A percentile compares a stretch with the other conserved stretches of the same genome.
phyloP scores from a whole-genome alignment of 2,888 invertebrate genomes.

The Clistopyga incitator region DNA sequence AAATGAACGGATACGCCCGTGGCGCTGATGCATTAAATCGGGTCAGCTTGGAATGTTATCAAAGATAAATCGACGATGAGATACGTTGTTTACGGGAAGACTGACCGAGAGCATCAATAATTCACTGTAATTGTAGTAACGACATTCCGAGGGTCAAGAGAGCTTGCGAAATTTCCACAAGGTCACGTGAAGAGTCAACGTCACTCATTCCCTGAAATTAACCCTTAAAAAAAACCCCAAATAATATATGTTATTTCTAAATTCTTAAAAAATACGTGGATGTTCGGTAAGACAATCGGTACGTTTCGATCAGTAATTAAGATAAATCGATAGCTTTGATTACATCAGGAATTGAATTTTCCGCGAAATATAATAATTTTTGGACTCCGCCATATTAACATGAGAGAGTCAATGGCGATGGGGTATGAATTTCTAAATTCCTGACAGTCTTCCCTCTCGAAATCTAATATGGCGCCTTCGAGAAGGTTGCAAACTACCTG shows the following conservation, averaged over 20 bases:
- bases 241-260: too few relatives aligned
- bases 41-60: conserved; percentile 5
- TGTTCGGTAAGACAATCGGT: too few relatives aligned
- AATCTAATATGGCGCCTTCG: conserved; percentile 1
- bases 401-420: not conserved
- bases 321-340: too few relatives aligned
- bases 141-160: not conserved
- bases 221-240: not conserved
- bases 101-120: not conserved
- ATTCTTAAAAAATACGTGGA: not conserved
- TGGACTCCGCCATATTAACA: not conserved
- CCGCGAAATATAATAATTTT: not conserved
- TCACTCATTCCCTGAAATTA: not conserved
- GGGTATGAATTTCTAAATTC: not conserved
- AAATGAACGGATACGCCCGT: conserved; percentile 1
- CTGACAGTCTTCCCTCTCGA: not conserved
- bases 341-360: too few relatives aligned
- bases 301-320: too few relatives aligned
- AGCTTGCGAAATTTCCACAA: not conserved
- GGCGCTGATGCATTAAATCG: not conserved
- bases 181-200: not conserved
- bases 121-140: not conserved
- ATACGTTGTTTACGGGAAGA: not conserved
- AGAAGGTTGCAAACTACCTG: not conserved
- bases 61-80: not conserved